These are phyloP conservation scores for Rhadinocentrus ornatus DNA, from an alignment of 2,797 vertebrate genomes.

Conservation along the genomic window DNA sequence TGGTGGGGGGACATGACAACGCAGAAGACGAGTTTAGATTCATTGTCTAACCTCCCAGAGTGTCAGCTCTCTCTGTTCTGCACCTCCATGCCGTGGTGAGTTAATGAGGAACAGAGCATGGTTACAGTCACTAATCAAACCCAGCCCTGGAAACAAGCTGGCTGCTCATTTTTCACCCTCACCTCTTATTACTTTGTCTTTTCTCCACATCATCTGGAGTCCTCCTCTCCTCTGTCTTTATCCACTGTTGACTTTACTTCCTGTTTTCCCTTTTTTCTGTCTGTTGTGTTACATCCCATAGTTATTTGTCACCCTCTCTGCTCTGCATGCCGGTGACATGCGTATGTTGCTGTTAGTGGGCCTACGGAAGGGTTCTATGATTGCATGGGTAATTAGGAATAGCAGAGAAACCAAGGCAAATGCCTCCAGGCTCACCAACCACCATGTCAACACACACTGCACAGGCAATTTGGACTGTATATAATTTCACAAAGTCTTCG, in stretches of 20 bases:
- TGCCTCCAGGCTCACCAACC: conserved; percentile 38
- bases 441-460: conserved; percentile 33
- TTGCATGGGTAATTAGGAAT: conserved; percentile 65
- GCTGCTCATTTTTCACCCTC: conserved; percentile 70
- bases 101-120: conserved; percentile 81
- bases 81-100: conserved; percentile 53
- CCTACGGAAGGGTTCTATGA: conserved; percentile 41
- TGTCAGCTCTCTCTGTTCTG: conserved; percentile 30
- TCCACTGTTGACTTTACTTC: conserved; percentile 47
- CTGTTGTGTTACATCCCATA: conserved; percentile 3
- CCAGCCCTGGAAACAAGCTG: conserved; percentile 81
- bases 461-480: conserved; percentile 16
- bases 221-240: conserved; percentile 48
- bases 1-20: conserved; percentile 14
- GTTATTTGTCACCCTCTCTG: conserved; percentile 40
- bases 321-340: conserved; percentile 41
- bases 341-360: conserved; percentile 39
- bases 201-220: conserved; percentile 60
- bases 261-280: conserved; percentile 37
- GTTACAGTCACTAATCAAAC: conserved; percentile 81
- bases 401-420: conserved; percentile 53
- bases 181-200: conserved; percentile 66
- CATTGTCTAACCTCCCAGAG: conserved; percentile 31
- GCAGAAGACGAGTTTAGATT: conserved; percentile 43
- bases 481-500: conserved; percentile 15